Evolutionary conservation across 1,140 invertebrate genomes (phyloP), one percentile per base, ranked within the genome.

Genomic region (Thaumatotibia leucotreta): DNA sequence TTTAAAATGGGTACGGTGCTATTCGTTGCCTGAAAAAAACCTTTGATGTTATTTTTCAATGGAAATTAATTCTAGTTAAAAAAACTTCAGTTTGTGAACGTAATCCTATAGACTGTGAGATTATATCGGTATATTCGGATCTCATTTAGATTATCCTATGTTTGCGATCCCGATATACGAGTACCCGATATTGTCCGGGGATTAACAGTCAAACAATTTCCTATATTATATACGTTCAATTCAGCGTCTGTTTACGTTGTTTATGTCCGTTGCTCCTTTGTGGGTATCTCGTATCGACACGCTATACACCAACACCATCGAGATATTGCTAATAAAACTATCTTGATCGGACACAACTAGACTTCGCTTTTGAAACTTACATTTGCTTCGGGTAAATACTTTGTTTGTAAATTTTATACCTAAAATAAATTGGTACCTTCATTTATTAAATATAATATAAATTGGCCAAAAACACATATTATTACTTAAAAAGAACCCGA

Each of bases 111-210:
- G 22, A 4, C 2, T 9, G 1, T 10, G 50, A 11, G 24, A 58
- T 58, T 2, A 8, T 58, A 58, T 29, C 52, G 22, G 50, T 10
- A 31, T 58, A 58, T 23, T 58, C 52, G 23, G 14, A 58, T 58
- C 24, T 58, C 52, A 58, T 58, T 58, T 58, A 27, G 52, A 58
- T 58, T 58, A 58, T 58, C 52, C 52, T 24, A 5, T 27, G 24
- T 58, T 58, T 58, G 23, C 52, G 52, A 58, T 58, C 52, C n/a
- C n/a, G n/a, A n/a, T n/a, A n/a, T n/a, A 52, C 50, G 50, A 27
- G 39, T 14, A 14, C 27, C 27, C 23, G 52, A 58, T 58, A 58
- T 17, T 6, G 50, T 54, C n/a, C 11, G 27, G 50, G 52, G 24
- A 58, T 58, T 58, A 58, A 17, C 27, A 58, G 52, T 27, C 52